Evolutionary conservation across 37 sponge, comb jelly and placozoan species (phyloP).

Genomic region (Amphimedon queenslandica): DNA sequence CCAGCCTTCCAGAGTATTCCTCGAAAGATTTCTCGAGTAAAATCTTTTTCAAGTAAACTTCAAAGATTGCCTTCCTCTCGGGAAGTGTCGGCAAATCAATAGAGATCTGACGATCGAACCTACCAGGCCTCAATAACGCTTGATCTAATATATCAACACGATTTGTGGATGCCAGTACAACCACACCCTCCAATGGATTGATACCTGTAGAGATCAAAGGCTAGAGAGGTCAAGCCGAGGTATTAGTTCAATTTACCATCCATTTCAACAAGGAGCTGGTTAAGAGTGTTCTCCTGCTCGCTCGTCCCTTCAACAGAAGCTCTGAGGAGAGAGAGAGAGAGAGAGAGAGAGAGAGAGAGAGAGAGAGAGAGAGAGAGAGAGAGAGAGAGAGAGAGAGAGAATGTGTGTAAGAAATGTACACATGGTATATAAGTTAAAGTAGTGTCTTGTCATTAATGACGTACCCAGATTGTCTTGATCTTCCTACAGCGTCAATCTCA

Average conservation of each 20-base stretch:
- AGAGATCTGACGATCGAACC: slow-evolving; percentile 87
- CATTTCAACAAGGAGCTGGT: slow-evolving; percentile 94
- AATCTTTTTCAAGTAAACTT: slow-evolving; percentile 73
- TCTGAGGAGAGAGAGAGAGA: not conserved
- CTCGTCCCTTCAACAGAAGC: slow-evolving; percentile 20
- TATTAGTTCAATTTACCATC: slow-evolving; percentile 88
- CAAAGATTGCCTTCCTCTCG: slow-evolving; percentile 84
- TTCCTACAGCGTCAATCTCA: slow-evolving; percentile 90
- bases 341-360: too few relatives aligned
- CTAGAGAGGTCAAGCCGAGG: too few relatives aligned
- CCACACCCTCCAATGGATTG: slow-evolving; percentile 77
- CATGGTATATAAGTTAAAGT: too few relatives aligned
- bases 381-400: too few relatives aligned
- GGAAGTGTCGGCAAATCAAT: slow-evolving; percentile 83
- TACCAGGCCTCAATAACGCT: slow-evolving; percentile 87
- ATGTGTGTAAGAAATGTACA: too few relatives aligned
- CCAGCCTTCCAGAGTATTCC: slow-evolving; percentile 58
- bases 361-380: too few relatives aligned
- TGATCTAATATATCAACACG: slow-evolving; percentile 83
- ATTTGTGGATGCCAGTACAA: slow-evolving; percentile 91
- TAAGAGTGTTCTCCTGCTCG: slow-evolving; percentile 85
- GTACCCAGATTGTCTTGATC: slow-evolving; percentile 49
- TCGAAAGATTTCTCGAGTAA: slow-evolving; percentile 40
- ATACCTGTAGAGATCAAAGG: slow-evolving; percentile 80
- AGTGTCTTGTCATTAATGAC: too few relatives aligned